Evolutionary conservation across 37 sponge, comb jelly and placozoan genomes (phyloP).

Genomic region (Chondrosia reniformis): DNA sequence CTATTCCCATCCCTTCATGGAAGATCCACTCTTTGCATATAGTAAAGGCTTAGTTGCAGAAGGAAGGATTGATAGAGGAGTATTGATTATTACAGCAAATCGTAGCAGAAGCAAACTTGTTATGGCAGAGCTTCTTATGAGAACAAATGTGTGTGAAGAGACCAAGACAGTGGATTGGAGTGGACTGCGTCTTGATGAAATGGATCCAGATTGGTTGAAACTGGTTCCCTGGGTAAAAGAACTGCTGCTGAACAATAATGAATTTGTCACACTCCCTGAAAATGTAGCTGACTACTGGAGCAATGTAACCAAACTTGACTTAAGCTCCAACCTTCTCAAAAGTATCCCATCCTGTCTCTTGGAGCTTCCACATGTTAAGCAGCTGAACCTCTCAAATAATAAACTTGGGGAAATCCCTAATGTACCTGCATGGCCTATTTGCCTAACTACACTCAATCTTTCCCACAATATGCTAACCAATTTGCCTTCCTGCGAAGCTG

Average conservation of each 20-base stretch:
- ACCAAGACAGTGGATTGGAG: slow-evolving; percentile 33
- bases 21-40: slow-evolving; percentile 20
- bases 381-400: slow-evolving; percentile 83
- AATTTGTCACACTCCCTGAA: slow-evolving; percentile 35
- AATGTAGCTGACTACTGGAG: slow-evolving; percentile 22
- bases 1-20: neutral
- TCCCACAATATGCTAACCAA: slow-evolving; percentile 64
- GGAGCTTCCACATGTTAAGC: slow-evolving; percentile 67
- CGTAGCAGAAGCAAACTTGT: neutral
- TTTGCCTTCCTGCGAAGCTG: slow-evolving; percentile 57
- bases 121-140: slow-evolving; percentile 42
- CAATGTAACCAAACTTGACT: slow-evolving; percentile 38
- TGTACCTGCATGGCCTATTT: slow-evolving; percentile 60
- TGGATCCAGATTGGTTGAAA: slow-evolving; percentile 28
- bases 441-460: slow-evolving; percentile 69
- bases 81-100: slow-evolving; percentile 60
- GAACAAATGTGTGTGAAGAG: slow-evolving; percentile 36
- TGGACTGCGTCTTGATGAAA: slow-evolving; percentile 33
- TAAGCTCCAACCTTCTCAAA: slow-evolving; percentile 70
- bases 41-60: slow-evolving; percentile 50
- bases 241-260: slow-evolving; percentile 34
- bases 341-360: slow-evolving; percentile 69
- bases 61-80: slow-evolving; percentile 45
- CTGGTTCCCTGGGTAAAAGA: slow-evolving; percentile 23
- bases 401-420: slow-evolving; percentile 67